These are phyloP conservation scores for Thera britannica DNA, from an alignment of 2,888 invertebrate species.

Conservation along the genomic window DNA sequence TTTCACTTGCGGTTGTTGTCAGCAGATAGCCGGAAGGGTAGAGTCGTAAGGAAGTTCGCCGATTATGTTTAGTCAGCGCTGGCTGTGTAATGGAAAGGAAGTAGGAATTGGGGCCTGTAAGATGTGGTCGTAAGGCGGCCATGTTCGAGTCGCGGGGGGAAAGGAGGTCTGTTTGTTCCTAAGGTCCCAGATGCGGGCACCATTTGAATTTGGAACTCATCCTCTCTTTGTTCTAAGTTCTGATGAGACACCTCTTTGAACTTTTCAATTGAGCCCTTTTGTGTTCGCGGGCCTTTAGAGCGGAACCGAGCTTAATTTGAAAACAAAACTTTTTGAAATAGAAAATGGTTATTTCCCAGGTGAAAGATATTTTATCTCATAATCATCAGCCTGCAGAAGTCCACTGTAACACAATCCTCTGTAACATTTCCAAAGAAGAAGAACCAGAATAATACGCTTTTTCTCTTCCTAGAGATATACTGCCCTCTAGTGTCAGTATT, in stretches of 20 bases:
- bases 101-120: conserved; percentile 84
- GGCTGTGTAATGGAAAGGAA: conserved; percentile 83
- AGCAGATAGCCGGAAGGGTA: conserved; percentile 81
- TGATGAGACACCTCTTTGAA: conserved; percentile 77
- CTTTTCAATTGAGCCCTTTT: conserved; percentile 76
- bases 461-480: no score
- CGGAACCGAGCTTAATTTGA: conserved; percentile 56
- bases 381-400: neutral
- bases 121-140: conserved; percentile 82
- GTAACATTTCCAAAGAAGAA: no score
- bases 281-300: conserved; percentile 39
- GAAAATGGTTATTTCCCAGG: conserved; percentile 21
- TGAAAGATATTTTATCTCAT: neutral
- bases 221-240: conserved; percentile 75
- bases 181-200: conserved; percentile 80
- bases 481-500: no score
- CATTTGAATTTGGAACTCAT: conserved; percentile 75
- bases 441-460: no score
- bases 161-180: conserved; percentile 80
- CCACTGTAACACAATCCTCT: no score
- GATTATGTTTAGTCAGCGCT: conserved; percentile 84
- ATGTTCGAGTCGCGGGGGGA: conserved; percentile 56
- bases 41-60: conserved; percentile 84
- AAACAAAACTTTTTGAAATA: conserved; percentile 41
- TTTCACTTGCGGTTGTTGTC: conserved; percentile 52